Percentiles rank a stretch among this genome's conserved stretches.
phyloP scores from a whole-genome alignment of 2,888 invertebrate genomes.

The Apodemia mormo region DNA sequence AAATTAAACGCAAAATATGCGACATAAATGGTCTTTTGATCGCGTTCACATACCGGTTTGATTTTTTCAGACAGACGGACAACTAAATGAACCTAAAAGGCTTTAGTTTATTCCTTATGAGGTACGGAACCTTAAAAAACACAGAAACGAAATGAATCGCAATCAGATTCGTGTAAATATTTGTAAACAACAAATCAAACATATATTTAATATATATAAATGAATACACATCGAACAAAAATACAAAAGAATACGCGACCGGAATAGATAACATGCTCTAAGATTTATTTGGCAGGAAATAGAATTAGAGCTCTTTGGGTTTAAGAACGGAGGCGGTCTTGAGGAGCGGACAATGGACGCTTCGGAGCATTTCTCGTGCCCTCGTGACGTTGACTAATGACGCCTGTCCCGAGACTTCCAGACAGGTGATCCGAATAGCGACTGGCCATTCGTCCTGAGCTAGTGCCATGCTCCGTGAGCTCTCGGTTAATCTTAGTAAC shows the following conservation, averaged over 20 bases:
- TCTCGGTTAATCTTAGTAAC: conserved; percentile 18
- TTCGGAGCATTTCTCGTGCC: conserved; percentile 24
- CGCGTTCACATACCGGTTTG: too few relatives aligned
- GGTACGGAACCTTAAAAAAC: too few relatives aligned
- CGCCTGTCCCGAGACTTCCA: conserved; percentile 23
- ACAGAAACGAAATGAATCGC: too few relatives aligned
- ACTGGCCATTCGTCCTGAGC: conserved; percentile 24
- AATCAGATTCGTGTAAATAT: too few relatives aligned
- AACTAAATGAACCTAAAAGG: too few relatives aligned
- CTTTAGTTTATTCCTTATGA: too few relatives aligned
- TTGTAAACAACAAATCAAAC: too few relatives aligned
- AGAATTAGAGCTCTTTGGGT: conserved; percentile 35
- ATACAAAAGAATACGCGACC: conserved; percentile 8
- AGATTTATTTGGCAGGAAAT: conserved; percentile 26
- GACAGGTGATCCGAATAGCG: conserved; percentile 28
- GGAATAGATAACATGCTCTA: background rate
- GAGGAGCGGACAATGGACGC: conserved; percentile 34
- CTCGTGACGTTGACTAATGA: conserved; percentile 31
- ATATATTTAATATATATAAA: background rate
- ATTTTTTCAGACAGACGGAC: too few relatives aligned
- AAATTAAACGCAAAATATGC: too few relatives aligned
- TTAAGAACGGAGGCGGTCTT: conserved; percentile 34
- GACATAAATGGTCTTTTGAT: too few relatives aligned
- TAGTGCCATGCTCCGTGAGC: background rate
- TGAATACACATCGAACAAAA: background rate